Conservation (phyloP, 2,888 invertebrate species). For the Macrophya alboannulata region DNA sequence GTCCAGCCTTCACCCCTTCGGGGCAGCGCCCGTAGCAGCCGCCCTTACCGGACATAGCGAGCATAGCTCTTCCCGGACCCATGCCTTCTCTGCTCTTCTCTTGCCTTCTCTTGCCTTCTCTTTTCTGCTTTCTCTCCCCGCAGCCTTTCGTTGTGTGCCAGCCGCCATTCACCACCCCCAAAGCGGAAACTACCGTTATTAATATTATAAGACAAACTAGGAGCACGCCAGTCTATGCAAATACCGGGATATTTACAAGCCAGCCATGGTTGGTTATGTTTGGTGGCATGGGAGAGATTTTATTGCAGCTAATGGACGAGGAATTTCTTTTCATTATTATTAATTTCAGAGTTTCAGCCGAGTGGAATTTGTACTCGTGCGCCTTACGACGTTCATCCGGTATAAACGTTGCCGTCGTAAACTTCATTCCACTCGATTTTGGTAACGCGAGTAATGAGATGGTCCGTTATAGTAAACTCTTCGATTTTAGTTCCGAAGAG, state of each 20-base stretch:
- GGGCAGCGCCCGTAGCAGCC: slow-evolving; percentile 74
- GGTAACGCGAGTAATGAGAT: slow-evolving; percentile 1
- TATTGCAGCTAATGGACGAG: slow-evolving; percentile 47
- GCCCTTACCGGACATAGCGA: slow-evolving; percentile 78
- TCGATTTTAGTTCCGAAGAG: slow-evolving; percentile 1
- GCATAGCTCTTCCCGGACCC: slow-evolving; percentile 78
- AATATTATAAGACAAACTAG: slow-evolving; percentile 78
- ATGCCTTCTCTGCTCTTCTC: slow-evolving; percentile 60
- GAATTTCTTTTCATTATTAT: slow-evolving; percentile 39
- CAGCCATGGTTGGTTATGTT: slow-evolving; percentile 54
- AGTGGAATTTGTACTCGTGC: not conserved
- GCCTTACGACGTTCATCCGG: not conserved
- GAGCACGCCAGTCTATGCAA: slow-evolving; percentile 70
- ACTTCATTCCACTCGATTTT: slow-evolving; percentile 31
- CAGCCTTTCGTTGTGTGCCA: slow-evolving; percentile 52
- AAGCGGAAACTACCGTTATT: slow-evolving; percentile 78
- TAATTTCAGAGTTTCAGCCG: not conserved
- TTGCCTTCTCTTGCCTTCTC: slow-evolving; percentile 61
- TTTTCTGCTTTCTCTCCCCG: slow-evolving; percentile 53
- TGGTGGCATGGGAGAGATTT: slow-evolving; percentile 49
- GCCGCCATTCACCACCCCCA: slow-evolving; percentile 71
- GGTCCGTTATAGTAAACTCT: not conserved
- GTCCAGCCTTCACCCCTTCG: slow-evolving; percentile 77
- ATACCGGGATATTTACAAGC: slow-evolving; percentile 74
- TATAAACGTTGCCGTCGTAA: not conserved